Base-by-base conservation (phyloP, 2,797 vertebrate genomes). In the Aeoliscus strigatus region DNA sequence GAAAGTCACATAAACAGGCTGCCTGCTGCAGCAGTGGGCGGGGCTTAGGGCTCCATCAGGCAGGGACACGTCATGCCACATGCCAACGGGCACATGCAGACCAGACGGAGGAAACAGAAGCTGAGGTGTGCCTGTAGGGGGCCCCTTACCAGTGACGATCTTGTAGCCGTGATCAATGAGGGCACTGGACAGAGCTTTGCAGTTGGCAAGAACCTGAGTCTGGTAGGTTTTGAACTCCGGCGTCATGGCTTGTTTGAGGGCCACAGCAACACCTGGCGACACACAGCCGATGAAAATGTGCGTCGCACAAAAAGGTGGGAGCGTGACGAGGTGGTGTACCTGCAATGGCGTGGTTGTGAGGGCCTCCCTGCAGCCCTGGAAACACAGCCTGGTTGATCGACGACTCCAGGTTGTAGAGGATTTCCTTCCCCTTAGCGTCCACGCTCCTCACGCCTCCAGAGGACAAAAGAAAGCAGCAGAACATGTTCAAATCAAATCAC, bases 341-440 rank as follows among this genome's bases (percentile, higher is more conserved):
- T 75, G 95, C 96, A 8, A 99, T 98, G 25, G 96, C 93, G 0
- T 99, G 96, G 77, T 98, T 99, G 83, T 99, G 96, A 0, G 96
- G 96, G 3, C 96, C 96, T 8, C 96, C 96, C 73, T 99, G 96
- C 34, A 99, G 88, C n/a, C 96, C 96, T 0, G 96, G 96, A 76
- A 99, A 99, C 48, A 99, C 93, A 0, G 96, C 93, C 46, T 98
- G 91, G 56, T 97, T 98, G 76, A 98, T 96, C 37, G 88, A 85
- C 15, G 89, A 89, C 77, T 98, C 96, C 64, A 97, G 58, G 70
- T 97, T 94, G 73, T 93, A 98, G 35, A 86, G 52, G 0, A 62
- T 88, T 74, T 96, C 93, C 60, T 92, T 97, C 34, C 96, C 94
- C 73, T 93, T 99, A 29, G 90, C 86, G 27, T 98, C 96, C 14